Percentiles rank a stretch among this genome's conserved stretches.
These are phyloP conservation scores for Heliconius ethilla DNA, from an alignment of 2,888 invertebrate genomes.

Conservation along the genomic window DNA sequence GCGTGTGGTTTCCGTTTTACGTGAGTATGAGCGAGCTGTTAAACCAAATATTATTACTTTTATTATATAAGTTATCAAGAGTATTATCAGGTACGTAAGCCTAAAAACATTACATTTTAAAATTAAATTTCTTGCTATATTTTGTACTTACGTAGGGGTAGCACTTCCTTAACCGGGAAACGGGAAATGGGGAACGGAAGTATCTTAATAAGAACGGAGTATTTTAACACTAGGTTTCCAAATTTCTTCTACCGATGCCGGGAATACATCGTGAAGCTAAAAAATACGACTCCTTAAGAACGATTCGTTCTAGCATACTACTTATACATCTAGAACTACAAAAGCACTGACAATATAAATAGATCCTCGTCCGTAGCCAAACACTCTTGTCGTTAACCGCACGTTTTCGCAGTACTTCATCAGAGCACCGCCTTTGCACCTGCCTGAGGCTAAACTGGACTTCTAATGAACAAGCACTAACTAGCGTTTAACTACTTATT, in stretches of 20 bases:
- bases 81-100: background rate
- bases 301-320: too few species aligned
- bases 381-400: constrained; percentile 16
- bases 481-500: background rate
- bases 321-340: background rate
- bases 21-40: background rate
- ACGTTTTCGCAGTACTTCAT: constrained; percentile 17
- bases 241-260: background rate
- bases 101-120: too few species aligned
- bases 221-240: background rate
- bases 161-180: too few species aligned
- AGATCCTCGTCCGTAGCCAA: background rate
- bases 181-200: background rate
- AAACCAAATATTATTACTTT: background rate
- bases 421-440: constrained; percentile 16
- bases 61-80: background rate
- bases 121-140: too few species aligned
- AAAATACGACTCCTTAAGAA: background rate
- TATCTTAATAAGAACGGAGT: background rate
- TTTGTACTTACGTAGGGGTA: too few species aligned
- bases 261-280: background rate
- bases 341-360: background rate
- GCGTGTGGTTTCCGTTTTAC: background rate
- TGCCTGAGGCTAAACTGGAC: constrained; percentile 18
- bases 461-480: constrained; percentile 20